Conservation (phyloP, 2,797 vertebrate genomes). For the Melanogrammus aeglefinus region DNA sequence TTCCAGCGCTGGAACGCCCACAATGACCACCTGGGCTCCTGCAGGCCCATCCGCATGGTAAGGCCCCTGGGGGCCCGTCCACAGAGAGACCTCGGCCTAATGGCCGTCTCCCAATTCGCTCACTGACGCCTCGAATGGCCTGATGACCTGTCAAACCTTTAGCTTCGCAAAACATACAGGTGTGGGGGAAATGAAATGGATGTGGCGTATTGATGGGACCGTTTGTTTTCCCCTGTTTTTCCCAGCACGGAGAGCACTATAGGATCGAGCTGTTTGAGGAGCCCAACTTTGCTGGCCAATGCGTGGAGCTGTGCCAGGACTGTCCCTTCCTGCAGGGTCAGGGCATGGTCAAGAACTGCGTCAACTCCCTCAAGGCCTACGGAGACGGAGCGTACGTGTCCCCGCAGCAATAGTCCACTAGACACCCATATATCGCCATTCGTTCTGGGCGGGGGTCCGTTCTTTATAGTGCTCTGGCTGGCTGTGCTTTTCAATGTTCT, state of each 20-base stretch:
- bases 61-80: constrained; percentile 37
- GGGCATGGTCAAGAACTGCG: constrained; percentile 79
- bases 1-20: constrained; percentile 88
- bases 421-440: not conserved
- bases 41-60: constrained; percentile 87
- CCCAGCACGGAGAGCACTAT: constrained; percentile 83
- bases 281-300: constrained; percentile 77
- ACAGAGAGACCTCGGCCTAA: too few species aligned
- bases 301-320: constrained; percentile 81
- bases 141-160: constrained; percentile 14
- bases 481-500: not conserved
- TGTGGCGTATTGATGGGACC: not conserved
- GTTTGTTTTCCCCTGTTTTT: constrained; percentile 40
- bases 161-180: not conserved
- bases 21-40: constrained; percentile 92
- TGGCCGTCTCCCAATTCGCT: not conserved
- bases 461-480: not conserved
- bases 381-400: constrained; percentile 83
- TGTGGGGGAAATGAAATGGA: not conserved
- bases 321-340: constrained; percentile 81
- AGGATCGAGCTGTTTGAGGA: constrained; percentile 82
- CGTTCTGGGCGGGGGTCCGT: not conserved
- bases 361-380: constrained; percentile 83
- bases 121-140: not conserved
- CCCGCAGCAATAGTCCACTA: not conserved